Evolutionary conservation across 2,113 vertebrate genomes (phyloP), one percentile per base, ranked within the genome.

Genomic region (Platichthys stellatus): DNA sequence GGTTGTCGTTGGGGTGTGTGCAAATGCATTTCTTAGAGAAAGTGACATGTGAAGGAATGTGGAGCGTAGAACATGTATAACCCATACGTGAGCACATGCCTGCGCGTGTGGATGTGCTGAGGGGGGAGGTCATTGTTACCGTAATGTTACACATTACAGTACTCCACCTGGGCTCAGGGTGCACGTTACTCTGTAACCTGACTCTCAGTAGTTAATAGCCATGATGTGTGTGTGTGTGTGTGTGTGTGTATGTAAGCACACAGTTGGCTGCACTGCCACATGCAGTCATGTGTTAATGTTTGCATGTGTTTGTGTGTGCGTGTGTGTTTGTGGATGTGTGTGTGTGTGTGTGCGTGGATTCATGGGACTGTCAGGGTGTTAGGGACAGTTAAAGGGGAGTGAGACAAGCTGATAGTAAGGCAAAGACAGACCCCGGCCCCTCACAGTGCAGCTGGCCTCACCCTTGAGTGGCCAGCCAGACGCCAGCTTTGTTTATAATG

Each of bases 111-210:
- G 0, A 15, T 70, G 65, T 67, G 65, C 13, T 62, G 31, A 5
- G 47, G 21, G 66, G 21, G 66, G 15, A 1, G 28, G 6, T 12
- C 49, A 71, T 72, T 58, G 67, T 66, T 81, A 74, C 12, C 12
- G 69, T 53, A 31, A 54, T 28, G 61, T 23, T 66, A 69, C 62
- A 38, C 74, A 73, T 60, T 66, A 72, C 74, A 64, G 69, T 23
- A 17, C 63, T 58, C 67, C 85, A 88, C 83, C 82, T 89, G 89
- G 72, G 64, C 61, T 24, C 47, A 4, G 57, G 56, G 31, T 17
- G 71, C 88, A 91, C 72, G 81, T 56, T 31, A 63, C 14, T 64
- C 66, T 87, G 90, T 72, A 92, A 93, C 88, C 82, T 56, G 84
- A 91, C 62, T 57, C 87, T 72, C 45, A 18, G 70, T 6, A 2